Percentiles rank a stretch among this genome's conserved stretches.
Conservation (phyloP, 2,797 vertebrate species). For the Hafferia zeledoni region DNA sequence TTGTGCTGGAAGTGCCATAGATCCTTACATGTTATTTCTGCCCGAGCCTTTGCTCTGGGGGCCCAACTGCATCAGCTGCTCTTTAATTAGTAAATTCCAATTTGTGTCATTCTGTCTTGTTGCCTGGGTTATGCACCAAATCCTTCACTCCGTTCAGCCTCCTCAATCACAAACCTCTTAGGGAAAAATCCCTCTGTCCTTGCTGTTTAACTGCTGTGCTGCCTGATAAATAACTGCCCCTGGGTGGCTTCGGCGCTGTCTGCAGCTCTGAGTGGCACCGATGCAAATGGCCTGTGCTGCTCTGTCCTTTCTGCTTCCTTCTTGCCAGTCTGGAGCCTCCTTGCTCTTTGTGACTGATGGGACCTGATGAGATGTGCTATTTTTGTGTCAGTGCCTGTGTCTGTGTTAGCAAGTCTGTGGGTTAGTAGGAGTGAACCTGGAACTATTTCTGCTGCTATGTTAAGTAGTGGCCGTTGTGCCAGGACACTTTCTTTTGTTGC, state of each 20-base stretch:
- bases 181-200: neutral
- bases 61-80: neutral
- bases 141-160: neutral
- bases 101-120: neutral
- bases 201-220: neutral
- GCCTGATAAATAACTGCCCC: neutral
- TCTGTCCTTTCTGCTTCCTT: neutral
- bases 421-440: neutral
- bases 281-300: neutral
- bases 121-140: neutral
- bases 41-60: neutral
- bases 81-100: neutral
- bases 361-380: neutral
- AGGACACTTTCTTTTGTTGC: neutral
- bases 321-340: neutral
- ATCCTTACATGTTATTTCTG: neutral
- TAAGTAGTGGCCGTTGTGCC: neutral
- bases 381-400: neutral
- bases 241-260: rapidly evolving
- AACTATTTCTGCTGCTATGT: neutral
- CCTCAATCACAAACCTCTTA: neutral
- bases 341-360: neutral
- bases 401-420: neutral
- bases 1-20: neutral
- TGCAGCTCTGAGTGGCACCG: neutral